These are phyloP conservation scores for Eutrigla gurnardus DNA, from an alignment of 2,797 vertebrate species.

Conservation along the genomic window DNA sequence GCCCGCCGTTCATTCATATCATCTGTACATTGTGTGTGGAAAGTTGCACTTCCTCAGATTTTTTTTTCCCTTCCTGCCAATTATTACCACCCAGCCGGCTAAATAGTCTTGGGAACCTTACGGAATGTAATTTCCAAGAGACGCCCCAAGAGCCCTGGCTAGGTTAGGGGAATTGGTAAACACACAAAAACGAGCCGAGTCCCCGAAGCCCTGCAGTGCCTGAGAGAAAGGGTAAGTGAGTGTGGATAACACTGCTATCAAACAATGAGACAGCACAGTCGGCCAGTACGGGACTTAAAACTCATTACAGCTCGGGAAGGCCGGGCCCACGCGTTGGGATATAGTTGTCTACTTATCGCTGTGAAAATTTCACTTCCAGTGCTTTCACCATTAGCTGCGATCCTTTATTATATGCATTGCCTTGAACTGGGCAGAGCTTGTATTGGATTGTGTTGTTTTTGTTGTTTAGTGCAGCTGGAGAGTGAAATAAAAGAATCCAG, in stretches of 20 bases:
- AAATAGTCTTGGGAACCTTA: constrained; percentile 65
- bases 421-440: constrained; percentile 30
- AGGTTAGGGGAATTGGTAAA: constrained; percentile 76
- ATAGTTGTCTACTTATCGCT: constrained; percentile 66
- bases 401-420: constrained; percentile 40
- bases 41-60: constrained; percentile 38
- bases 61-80: constrained; percentile 50
- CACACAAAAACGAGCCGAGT: constrained; percentile 63
- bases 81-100: constrained; percentile 59
- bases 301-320: constrained; percentile 67
- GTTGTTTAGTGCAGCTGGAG: constrained; percentile 32
- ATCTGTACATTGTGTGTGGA: background rate
- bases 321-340: constrained; percentile 53
- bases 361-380: constrained; percentile 57
- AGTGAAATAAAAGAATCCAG: constrained; percentile 30
- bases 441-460: constrained; percentile 45
- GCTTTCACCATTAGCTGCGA: constrained; percentile 50
- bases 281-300: constrained; percentile 65
- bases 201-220: constrained; percentile 64
- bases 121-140: constrained; percentile 75
- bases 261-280: constrained; percentile 65
- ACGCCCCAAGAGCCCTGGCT: constrained; percentile 56
- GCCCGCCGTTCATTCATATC: constrained; percentile 6
- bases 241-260: constrained; percentile 75
- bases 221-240: constrained; percentile 77